Percentiles rank a stretch among this genome's conserved stretches.
Evolutionary conservation across 2,888 invertebrate species (phyloP).

Genomic region (Mesorhabditis belari): DNA sequence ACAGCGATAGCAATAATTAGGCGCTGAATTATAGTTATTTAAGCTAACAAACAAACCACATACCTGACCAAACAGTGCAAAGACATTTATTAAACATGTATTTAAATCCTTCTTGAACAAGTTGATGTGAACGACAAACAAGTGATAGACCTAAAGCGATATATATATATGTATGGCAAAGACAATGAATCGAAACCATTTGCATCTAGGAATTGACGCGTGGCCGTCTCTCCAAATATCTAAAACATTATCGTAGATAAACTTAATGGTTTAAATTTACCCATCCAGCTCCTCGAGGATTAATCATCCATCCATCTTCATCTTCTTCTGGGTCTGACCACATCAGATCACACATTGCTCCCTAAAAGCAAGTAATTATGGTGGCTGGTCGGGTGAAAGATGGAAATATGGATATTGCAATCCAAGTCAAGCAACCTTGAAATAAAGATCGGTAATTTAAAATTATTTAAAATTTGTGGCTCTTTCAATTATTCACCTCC

Average conservation of each 20-base stretch:
- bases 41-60: background rate
- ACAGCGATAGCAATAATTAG: conserved; percentile 98
- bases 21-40: conserved; percentile 70
- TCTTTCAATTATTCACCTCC: too few relatives aligned
- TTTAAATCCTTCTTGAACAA: conserved; percentile 95
- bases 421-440: too few relatives aligned
- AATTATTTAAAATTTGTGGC: too few relatives aligned
- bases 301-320: conserved; percentile 65
- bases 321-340: conserved; percentile 99
- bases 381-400: too few relatives aligned
- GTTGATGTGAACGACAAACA: conserved; percentile 95
- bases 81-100: conserved; percentile 95
- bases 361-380: too few relatives aligned
- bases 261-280: conserved; percentile 16
- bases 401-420: too few relatives aligned
- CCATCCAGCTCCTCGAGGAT: conserved; percentile 51
- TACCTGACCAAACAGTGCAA: conserved; percentile 98
- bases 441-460: too few relatives aligned
- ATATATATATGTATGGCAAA: conserved; percentile 91
- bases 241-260: conserved; percentile 58
- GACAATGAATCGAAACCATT: conserved; percentile 88
- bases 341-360: conserved; percentile 92
- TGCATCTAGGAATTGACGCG: conserved; percentile 77
- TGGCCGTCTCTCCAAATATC: conserved; percentile 89
- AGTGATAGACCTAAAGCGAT: conserved; percentile 81